Percentiles rank a stretch among this genome's conserved stretches.
phyloP scores from a whole-genome alignment of 2,888 invertebrate genomes.

The Drosophila anomalata region DNA sequence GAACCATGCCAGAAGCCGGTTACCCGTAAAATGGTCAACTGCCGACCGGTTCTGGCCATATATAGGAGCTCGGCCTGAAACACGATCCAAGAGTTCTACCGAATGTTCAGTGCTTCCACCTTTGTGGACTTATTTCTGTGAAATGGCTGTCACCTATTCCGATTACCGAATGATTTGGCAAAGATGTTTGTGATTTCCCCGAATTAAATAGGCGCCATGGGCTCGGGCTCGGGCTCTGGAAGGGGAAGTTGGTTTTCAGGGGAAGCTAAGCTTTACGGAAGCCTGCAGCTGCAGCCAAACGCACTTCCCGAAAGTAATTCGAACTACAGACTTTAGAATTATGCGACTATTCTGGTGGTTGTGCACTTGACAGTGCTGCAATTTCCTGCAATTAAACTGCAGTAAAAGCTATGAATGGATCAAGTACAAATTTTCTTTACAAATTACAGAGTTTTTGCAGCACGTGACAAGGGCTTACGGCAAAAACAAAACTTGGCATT shows the following conservation, averaged over 20 bases:
- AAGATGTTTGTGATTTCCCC: background rate
- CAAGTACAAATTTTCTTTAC: background rate
- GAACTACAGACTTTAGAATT: background rate
- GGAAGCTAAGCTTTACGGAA: background rate
- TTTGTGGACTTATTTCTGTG: background rate
- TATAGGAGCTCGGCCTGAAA: background rate
- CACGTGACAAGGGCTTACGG: background rate
- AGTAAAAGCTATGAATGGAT: background rate
- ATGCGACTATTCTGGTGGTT: background rate
- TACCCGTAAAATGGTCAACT: background rate
- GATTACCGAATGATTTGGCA: background rate
- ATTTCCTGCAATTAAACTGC: background rate
- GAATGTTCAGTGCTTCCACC: background rate
- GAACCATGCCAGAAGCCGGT: background rate
- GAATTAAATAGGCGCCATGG: background rate
- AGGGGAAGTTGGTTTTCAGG: background rate
- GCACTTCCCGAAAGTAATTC: background rate
- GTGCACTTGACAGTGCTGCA: background rate
- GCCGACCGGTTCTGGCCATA: background rate
- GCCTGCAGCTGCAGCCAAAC: no score
- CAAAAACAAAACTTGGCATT: background rate
- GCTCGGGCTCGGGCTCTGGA: background rate
- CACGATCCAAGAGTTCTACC: background rate
- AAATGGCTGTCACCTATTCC: background rate
- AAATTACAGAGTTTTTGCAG: background rate